Conservation (phyloP, 1,140 invertebrate genomes). For the Zaprionus ghesquierei region DNA sequence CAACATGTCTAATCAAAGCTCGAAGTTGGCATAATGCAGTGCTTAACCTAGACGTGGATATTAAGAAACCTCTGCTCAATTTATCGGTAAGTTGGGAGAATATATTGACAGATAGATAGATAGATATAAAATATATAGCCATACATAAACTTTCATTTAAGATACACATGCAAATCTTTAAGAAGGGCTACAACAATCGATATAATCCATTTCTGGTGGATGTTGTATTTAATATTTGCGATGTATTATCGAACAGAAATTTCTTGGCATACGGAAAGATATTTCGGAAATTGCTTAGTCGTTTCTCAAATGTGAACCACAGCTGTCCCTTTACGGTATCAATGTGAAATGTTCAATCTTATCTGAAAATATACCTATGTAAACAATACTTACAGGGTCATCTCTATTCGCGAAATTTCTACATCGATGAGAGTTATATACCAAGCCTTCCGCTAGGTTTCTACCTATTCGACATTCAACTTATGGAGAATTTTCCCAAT, state of each 20-base stretch:
- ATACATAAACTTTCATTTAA: background rate
- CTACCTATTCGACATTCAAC: background rate
- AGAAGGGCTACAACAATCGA: conserved; percentile 32
- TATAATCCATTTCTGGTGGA: conserved; percentile 40
- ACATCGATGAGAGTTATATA: background rate
- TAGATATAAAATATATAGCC: background rate
- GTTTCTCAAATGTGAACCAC: conserved; percentile 43
- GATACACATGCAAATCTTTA: conserved; percentile 12
- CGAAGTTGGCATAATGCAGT: conserved; percentile 35
- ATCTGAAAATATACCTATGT: background rate
- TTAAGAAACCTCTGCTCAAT: conserved; percentile 20
- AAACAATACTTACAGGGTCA: conserved; percentile 22
- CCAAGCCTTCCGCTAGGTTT: conserved; percentile 29
- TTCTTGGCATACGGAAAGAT: conserved; percentile 15
- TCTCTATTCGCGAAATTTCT: background rate
- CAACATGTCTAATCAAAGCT: conserved; percentile 16
- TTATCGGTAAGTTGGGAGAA: conserved; percentile 11
- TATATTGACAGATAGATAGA: too few species aligned
- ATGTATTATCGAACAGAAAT: conserved; percentile 19
- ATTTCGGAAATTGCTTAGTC: background rate
- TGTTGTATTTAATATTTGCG: conserved; percentile 30
- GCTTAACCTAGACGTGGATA: conserved; percentile 20
- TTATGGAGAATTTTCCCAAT: conserved; percentile 11
- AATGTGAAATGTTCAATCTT: too few species aligned
- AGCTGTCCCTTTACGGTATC: conserved; percentile 29